Evolutionary conservation across 2,888 invertebrate species (phyloP), one percentile per base, ranked within the genome.

Genomic region (Chrysodeixis includens): DNA sequence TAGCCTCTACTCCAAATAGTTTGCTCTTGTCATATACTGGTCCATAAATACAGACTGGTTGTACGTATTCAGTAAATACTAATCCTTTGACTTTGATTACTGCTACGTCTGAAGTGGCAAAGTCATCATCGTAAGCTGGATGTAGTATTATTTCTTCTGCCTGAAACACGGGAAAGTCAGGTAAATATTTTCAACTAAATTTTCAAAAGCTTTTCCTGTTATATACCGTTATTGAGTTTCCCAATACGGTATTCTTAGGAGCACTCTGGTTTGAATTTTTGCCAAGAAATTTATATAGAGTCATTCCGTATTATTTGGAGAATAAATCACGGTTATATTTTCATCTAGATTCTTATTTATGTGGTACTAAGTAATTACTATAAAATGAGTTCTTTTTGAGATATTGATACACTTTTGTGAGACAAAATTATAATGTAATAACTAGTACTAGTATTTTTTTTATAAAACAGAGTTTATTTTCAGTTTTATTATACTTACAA

Each of bases 31-130:
- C 88, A 74, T 92, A 93, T 9, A 88, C 86, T 1, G 94, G 94
- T 2, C 94, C 94, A 93, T 93, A 94, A 40, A 94, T 60, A 68
- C 94, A 94, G 67, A 94, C 90, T 6, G 94, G 94, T 67, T 94
- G 93, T 0, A 94, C 91, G 58, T 88, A 93, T 62, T 91, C 90
- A 0, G 91, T 92, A 69, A 86, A 94, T 18, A 40, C 63, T 9
- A 94, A 82, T n/a, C 71, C 81, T 52, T 83, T 82, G 14, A 94
- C 89, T 81, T 86, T 90, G 26, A 94, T 85, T n/a, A 94, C 87
- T 40, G 93, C 93, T 32, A 94, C 66, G 74, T 94, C 94, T n/a
- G 93, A 86, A 1, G 93, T 92, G 1, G 94, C 84, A 3, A 81
- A 65, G 0, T 69, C 74, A 30, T 81, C 79, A 9, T 67, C 74